Percentiles rank a stretch among this genome's conserved stretches.
Conservation (phyloP, 2,888 invertebrate species). For the Zootermopsis nevadensis region DNA sequence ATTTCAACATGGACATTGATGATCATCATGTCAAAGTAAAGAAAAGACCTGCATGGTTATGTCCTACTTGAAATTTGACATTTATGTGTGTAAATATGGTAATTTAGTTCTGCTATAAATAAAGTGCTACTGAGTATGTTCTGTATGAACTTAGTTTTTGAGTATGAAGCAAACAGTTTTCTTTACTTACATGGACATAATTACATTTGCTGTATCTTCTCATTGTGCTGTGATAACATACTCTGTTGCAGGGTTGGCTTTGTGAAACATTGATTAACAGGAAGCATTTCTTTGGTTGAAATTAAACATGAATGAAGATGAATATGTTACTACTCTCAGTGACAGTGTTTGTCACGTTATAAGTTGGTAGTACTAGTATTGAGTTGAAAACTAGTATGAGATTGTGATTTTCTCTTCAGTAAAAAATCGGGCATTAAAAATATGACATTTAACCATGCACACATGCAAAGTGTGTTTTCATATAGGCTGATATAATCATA, state of each 20-base stretch:
- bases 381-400: neutral
- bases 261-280: neutral
- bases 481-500: neutral
- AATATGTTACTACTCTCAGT: neutral
- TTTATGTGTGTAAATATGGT: too few relatives aligned
- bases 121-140: neutral
- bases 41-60: too few relatives aligned
- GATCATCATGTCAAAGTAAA: too few relatives aligned
- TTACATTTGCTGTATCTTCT: neutral
- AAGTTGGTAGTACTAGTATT: neutral
- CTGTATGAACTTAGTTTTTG: neutral
- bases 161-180: neutral
- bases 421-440: conserved; percentile 33
- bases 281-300: conserved; percentile 23
- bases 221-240: conserved; percentile 15
- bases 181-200: neutral
- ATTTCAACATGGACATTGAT: too few relatives aligned
- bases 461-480: conserved; percentile 23
- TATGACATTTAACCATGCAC: neutral
- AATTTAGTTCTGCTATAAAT: too few relatives aligned
- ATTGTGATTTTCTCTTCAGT: conserved; percentile 40
- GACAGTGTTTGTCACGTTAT: neutral
- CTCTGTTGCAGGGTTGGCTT: conserved; percentile 25
- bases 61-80: too few relatives aligned
- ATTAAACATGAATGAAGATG: neutral